Base-by-base conservation (phyloP, 2,797 vertebrate genomes). In the Pseudopleuronectes americanus region DNA sequence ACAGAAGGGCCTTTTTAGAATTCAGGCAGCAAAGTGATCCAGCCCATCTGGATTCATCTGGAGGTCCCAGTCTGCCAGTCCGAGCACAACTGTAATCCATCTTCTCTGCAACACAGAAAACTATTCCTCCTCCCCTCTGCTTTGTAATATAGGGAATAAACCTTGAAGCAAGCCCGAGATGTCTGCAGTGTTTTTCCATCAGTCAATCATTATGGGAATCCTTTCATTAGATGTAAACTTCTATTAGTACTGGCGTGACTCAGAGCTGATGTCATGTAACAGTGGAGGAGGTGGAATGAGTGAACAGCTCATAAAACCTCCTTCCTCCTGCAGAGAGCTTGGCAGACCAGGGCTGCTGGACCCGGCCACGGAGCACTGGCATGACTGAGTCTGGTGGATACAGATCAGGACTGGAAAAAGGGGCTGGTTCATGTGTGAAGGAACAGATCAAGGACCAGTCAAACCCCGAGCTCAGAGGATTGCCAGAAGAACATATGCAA, bases 261-360 rank as follows among this genome's bases (percentile, higher is more conserved):
- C 84, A 83, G 72, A 73, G 81, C 59, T 91, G 89, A 88, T 79
- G 89, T 90, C 84, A 89, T 86, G 57, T 47, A 75, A 71, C 75
- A 47, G 62, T 74, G 52, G 73, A 81, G 76, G 84, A 86, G 80
- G 74, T 60, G 81, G 81, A 85, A 71, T 47, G 78, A 70, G 69
- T 57, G 60, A 85, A 71, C 70, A 71, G 77, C 87, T 90, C 79
- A 59, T 89, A 90, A 92, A 92, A 89, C 64, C 75, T 84, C 77
- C 75, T 57, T 85, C 63, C 67, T 77, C 64, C 76, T 83, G 69
- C 57, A 74, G 71, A 70, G 73, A 74, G 65, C 61, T 75, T 84
- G 88, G 86, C 87, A 66, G 72, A 16, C 52, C 65, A 2, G 3
- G 73, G 31, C 56, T 77, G 56, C 64, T 80, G 77, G 82, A 88